Base-by-base conservation (phyloP, 1,140 invertebrate genomes). In the Pteromalus puparum region DNA sequence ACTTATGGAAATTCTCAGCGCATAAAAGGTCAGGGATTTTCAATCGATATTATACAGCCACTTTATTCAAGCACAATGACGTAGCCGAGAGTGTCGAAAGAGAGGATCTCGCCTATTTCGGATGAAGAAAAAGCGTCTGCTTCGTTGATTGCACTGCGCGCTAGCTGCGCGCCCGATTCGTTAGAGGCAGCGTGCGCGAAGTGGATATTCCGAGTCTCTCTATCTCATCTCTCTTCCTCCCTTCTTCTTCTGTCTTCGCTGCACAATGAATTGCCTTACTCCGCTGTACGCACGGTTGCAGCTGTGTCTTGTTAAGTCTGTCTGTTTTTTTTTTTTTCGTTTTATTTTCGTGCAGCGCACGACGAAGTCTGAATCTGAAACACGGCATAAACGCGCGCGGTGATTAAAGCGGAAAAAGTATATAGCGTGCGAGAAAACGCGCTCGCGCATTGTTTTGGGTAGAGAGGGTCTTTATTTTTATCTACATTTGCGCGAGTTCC, bases 201-300 rank as follows among this genome's bases (percentile, higher is more conserved):
- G 81, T 83, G 61, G 81, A 65, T 68, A 24, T 70, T 83, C 30
- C 10, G 7, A 42, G 38, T 42, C 38, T 72, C 12, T 34, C n/a
- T n/a, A n/a, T n/a, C 30, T 30, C 28, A 21, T 18, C 30, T 30
- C 42, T 83, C 2, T 38, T 10, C 15, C 61, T 67, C 46, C 65
- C 61, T 48, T 34, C 61, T 34, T n/a, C 28, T 46, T 83, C 65
- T 70, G n/a, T 53, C 61, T 72, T 38, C 42, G 46, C 72, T 21
- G 21, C 74, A 26, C 81, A 82, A 82, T 76, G 73, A 82, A 82
- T 82, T 82, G 65, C 73, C 21, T 67, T 76, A 42, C 30, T 67
- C 34, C 34, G 48, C 48, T 68, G 21, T 26, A 24, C 9, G 5
- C 67, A 7, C 67, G n/a, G 67, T 7, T 28, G 30, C 30, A 38